phyloP scores from a whole-genome alignment of 35 echinoderm and acorn worm species.

The Heliocidaris tuberculata region DNA sequence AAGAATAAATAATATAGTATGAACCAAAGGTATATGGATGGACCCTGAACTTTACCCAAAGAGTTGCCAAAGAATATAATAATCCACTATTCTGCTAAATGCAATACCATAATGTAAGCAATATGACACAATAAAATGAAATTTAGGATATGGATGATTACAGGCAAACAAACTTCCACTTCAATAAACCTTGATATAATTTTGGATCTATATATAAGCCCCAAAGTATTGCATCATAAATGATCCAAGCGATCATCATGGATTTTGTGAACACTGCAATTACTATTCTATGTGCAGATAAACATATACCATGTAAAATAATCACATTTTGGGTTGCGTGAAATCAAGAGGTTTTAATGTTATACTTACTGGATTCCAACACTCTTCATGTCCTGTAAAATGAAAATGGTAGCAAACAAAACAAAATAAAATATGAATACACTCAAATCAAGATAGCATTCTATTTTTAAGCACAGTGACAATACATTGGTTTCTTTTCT shows the following conservation, averaged over 20 bases:
- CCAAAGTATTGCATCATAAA: neutral
- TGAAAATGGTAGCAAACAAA: slow-evolving; percentile 26
- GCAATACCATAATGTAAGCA: neutral
- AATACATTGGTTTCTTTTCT: neutral
- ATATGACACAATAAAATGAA: neutral
- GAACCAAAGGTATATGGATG: neutral
- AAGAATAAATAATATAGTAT: neutral
- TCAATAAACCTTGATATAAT: neutral
- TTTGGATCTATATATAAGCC: no score
- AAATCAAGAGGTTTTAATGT: neutral
- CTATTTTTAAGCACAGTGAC: neutral
- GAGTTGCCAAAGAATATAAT: neutral
- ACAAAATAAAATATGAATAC: neutral
- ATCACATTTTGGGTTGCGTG: no score
- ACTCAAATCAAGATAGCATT: neutral
- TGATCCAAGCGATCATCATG: neutral
- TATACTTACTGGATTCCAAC: slow-evolving; percentile 94
- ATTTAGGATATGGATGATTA: neutral
- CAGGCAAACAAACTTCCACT: neutral
- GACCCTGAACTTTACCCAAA: neutral
- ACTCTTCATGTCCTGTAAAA: slow-evolving; percentile 91
- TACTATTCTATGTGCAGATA: no score
- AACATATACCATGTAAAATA: no score
- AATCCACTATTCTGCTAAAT: neutral
- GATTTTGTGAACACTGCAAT: no score